phyloP scores from a whole-genome alignment of 92 coral and sea anemone genomes.

The Palythoa caribaeorum region DNA sequence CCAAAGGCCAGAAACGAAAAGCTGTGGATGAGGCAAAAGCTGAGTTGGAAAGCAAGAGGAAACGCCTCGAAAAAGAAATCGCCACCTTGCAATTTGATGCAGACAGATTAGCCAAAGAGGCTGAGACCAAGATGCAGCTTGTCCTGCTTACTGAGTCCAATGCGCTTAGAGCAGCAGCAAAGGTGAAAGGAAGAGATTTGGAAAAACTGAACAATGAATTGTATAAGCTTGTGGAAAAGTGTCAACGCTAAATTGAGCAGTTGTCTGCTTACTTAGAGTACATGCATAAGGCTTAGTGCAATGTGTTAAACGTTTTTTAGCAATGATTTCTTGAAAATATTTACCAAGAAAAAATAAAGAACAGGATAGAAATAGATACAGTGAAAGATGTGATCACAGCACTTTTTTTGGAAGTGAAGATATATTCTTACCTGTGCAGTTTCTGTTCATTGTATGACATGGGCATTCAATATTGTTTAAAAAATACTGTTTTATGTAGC shows the following conservation, averaged over 20 bases:
- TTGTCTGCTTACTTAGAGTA: conserved; percentile 23
- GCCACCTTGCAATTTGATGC: conserved; percentile 51
- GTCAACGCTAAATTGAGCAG: conserved; percentile 12
- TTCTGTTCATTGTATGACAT: not conserved
- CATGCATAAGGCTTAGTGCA: conserved; percentile 14
- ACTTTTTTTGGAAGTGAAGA: conserved; percentile 16
- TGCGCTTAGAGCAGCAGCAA: conserved; percentile 19
- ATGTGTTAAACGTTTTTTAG: conserved; percentile 8
- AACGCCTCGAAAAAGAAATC: conserved; percentile 39
- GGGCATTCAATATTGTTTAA: conserved; percentile 28
- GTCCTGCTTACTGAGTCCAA: conserved; percentile 28
- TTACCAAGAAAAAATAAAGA: conserved; percentile 10
- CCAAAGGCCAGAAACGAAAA: conserved; percentile 32
- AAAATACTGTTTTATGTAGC: conserved; percentile 13
- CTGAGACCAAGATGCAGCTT: conserved; percentile 25
- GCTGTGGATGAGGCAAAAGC: conserved; percentile 34
- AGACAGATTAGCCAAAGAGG: conserved; percentile 39
- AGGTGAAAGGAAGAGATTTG: conserved; percentile 15
- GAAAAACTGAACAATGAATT: conserved; percentile 26
- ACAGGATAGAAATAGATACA: not conserved
- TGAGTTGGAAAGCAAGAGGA: conserved; percentile 49
- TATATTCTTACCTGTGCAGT: conserved; percentile 3
- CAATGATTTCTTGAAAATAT: conserved; percentile 11
- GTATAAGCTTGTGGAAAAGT: conserved; percentile 10
- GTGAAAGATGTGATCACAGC: not conserved